These are phyloP conservation scores for Plebejus anna DNA, from an alignment of 2,888 invertebrate genomes.

Conservation along the genomic window DNA sequence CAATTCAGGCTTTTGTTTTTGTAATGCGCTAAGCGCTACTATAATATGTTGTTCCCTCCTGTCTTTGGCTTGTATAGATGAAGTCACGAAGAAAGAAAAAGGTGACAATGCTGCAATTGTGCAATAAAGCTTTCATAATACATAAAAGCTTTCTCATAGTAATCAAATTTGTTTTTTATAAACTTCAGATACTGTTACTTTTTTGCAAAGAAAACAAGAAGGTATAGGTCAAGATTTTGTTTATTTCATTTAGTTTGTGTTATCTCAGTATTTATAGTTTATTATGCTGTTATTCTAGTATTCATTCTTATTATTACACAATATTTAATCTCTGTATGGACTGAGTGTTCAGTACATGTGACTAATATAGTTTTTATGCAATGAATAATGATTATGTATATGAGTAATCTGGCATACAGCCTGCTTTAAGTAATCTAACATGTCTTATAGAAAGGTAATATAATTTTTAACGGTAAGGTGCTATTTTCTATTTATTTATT, in stretches of 20 bases:
- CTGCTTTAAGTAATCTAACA: neutral
- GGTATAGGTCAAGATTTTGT: no score
- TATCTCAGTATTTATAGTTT: neutral
- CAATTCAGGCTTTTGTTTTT: neutral
- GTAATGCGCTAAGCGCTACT: neutral
- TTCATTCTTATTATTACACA: neutral
- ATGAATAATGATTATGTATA: neutral
- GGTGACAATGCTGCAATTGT: no score
- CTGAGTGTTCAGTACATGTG: neutral
- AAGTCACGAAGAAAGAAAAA: no score
- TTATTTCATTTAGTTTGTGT: neutral
- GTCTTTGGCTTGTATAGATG: neutral
- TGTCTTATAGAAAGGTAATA: neutral
- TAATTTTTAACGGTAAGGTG: no score
- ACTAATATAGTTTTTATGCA: conserved; percentile 1
- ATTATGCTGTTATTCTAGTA: neutral
- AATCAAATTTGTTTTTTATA: no score
- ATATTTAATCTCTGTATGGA: neutral
- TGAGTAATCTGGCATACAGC: conserved; percentile 1
- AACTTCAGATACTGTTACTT: no score
- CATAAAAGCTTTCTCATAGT: no score
- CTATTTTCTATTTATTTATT: no score
- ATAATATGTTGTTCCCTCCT: neutral
- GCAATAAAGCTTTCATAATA: no score
- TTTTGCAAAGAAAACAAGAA: no score